Evolutionary conservation across 2,113 vertebrate genomes (phyloP), one percentile per base, ranked within the genome.

Genomic region (Oxyruncus cristatus): DNA sequence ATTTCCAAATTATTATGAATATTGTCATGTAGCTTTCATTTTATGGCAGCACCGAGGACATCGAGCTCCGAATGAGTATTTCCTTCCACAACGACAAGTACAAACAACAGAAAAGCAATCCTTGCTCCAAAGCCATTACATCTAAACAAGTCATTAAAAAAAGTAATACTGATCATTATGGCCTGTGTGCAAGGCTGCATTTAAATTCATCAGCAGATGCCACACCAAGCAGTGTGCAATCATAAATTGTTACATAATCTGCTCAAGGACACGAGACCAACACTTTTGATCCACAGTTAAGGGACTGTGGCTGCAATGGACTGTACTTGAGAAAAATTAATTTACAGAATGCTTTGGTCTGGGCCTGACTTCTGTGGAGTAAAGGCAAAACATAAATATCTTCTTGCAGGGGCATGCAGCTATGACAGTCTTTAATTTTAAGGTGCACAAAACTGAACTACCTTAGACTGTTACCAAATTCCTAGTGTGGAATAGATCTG

Each of bases 61-160:
- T 66, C 32, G 44, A 78, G 44, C n/a, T 59, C 61, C n/a, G 32
- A 62, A 37, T 39, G 70, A 41, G 19, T 32, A 65, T 22, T 89
- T 7, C 32, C 39, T 93, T 94, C 61, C 37, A 77, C 75, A 89
- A 13, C 18, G 30, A 72, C 41, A 53, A 50, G 11, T 24, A 61
- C 41, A 85, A 88, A 83, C 39, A 82, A 11, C 37, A 73, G 58
- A 67, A 77, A 76, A 90, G 59, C 46, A 75, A 82, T 49, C 71
- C 71, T 58, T 88, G 39, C 74, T 95, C 74, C 82, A 90, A 68
- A 92, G 32, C 20, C 71, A 62, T 83, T 44, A 21, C 50, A 50
- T n/a, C 52, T 44, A 73, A 88, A 53, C 58, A 73, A 80, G 71
- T 85, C 88, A 95, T 88, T 85, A 80, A 88, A 93, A 93, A 49